A percentile compares a stretch with the other conserved stretches of the same genome.
These are phyloP conservation scores for Microcebus tavaratra DNA, from an alignment of 2,113 vertebrate species.

Conservation along the genomic window DNA sequence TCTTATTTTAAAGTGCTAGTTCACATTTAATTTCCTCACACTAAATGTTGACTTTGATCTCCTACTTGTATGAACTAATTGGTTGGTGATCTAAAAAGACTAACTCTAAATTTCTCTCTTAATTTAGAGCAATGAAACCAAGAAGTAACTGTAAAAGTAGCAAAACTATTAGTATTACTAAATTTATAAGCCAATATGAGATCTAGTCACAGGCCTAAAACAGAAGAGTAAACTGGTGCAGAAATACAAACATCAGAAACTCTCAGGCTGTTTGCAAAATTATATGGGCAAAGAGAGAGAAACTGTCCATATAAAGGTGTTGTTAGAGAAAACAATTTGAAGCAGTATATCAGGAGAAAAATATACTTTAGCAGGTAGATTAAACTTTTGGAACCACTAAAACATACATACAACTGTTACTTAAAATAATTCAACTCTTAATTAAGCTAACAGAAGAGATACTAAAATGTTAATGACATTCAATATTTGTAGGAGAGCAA, in stretches of 20 bases:
- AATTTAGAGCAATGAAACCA: background rate
- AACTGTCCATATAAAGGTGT: background rate
- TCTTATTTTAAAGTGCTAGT: background rate
- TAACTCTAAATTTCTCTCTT: slow-evolving; percentile 4
- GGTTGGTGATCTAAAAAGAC: background rate
- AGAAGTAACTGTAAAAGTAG: background rate
- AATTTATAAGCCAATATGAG: background rate
- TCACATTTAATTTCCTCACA: slow-evolving; percentile 27
- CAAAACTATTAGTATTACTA: background rate
- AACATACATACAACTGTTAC: slow-evolving; percentile 61
- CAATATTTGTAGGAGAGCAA: slow-evolving; percentile 65
- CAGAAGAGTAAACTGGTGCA: background rate
- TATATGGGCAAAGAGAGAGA: background rate
- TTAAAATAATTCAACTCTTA: slow-evolving; percentile 73
- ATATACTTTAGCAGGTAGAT: slow-evolving; percentile 19
- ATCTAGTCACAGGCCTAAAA: background rate
- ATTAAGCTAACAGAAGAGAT: slow-evolving; percentile 64
- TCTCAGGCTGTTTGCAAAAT: background rate
- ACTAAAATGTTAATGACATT: slow-evolving; percentile 68
- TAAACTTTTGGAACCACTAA: slow-evolving; percentile 34
- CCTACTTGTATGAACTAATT: background rate
- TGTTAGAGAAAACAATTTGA: background rate
- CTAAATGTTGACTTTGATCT: background rate
- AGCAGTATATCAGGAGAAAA: background rate
- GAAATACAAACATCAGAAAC: background rate